Percentiles rank a stretch among this genome's conserved stretches.
These are phyloP conservation scores for Takifugu ocellatus DNA, from an alignment of 2,797 vertebrate genomes.

Conservation along the genomic window DNA sequence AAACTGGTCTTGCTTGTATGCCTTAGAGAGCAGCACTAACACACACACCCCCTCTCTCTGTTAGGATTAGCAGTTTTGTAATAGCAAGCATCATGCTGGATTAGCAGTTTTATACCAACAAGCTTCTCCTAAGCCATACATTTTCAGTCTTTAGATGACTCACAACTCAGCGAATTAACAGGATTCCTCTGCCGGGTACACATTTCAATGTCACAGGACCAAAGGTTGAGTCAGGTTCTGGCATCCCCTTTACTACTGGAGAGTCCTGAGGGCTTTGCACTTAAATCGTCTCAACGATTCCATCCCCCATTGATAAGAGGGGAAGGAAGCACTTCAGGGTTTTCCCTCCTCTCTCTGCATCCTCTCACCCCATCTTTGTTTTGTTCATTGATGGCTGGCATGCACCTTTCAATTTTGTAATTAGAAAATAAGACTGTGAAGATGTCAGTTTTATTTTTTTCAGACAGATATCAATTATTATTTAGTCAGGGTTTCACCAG, in stretches of 20 bases:
- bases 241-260: slow-evolving; percentile 36
- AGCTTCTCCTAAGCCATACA: slow-evolving; percentile 21
- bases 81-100: slow-evolving; percentile 34
- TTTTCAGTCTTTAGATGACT: slow-evolving; percentile 9
- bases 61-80: slow-evolving; percentile 30
- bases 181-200: background rate
- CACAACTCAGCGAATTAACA: slow-evolving; percentile 12
- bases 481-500: too few species aligned
- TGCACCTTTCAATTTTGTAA: background rate
- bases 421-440: too few species aligned
- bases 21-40: slow-evolving; percentile 13
- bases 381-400: slow-evolving; percentile 31
- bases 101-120: slow-evolving; percentile 41
- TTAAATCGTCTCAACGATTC: slow-evolving; percentile 35
- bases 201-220: background rate
- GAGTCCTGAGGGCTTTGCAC: slow-evolving; percentile 41
- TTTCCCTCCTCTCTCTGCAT: slow-evolving; percentile 28
- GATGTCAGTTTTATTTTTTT: too few species aligned
- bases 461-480: too few species aligned
- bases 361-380: slow-evolving; percentile 14
- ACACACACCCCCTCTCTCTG: background rate
- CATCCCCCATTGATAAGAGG: slow-evolving; percentile 41
- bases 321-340: slow-evolving; percentile 32
- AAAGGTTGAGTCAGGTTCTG: slow-evolving; percentile 25
- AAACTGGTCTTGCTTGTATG: slow-evolving; percentile 29